Evolutionary conservation across 2,113 vertebrate genomes (phyloP), one percentile per base, ranked within the genome.

Genomic region (Pelecanus crispus): DNA sequence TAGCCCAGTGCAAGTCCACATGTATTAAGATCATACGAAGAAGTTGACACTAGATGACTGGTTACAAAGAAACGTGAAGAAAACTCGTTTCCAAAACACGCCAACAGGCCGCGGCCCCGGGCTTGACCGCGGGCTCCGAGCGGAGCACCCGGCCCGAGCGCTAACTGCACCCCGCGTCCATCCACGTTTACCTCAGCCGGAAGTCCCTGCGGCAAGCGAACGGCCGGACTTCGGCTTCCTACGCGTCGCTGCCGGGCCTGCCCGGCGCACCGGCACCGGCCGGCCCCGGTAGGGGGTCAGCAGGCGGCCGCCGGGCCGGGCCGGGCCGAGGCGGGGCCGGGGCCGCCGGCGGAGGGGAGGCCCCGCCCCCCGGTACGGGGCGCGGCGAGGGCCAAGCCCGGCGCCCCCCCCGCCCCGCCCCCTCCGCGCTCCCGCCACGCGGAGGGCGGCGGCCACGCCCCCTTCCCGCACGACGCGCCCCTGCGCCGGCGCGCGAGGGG

Each of bases 141-240:
- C 8, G 1, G 26, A 10, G 67, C 50, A 2, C 26, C 26, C 34
- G 20, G 4, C 21, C 31, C 19, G 4, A 12, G 49, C 10, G 4
- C 31, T 1, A 3, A 2, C 1, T 7, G 21, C 4, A 22, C 36
- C 65, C 56, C 2, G 0, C 5, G 4, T 13, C 0, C 15, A 4
- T 5, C 34, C 66, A 3, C 56, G 0, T 17, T 88, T 61, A 62
- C 85, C 74, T 71, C 86, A 25, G 59, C 58, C 47, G 18, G 17
- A 5, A 38, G 40, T 6, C 59, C 28, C 4, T 1, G 36, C 36
- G 7, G 26, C 22, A 17, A 24, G 24, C n/a, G 22, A 18, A 6
- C 11, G 6, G n/a, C 58, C 5, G 42, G 13, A 17, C 42, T 21
- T 1, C 4, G n/a, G 18, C 58, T 18, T 17, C 38, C 32, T 1